Base-by-base conservation (phyloP, 2,888 invertebrate species). In the Silvanus unidentatus region DNA sequence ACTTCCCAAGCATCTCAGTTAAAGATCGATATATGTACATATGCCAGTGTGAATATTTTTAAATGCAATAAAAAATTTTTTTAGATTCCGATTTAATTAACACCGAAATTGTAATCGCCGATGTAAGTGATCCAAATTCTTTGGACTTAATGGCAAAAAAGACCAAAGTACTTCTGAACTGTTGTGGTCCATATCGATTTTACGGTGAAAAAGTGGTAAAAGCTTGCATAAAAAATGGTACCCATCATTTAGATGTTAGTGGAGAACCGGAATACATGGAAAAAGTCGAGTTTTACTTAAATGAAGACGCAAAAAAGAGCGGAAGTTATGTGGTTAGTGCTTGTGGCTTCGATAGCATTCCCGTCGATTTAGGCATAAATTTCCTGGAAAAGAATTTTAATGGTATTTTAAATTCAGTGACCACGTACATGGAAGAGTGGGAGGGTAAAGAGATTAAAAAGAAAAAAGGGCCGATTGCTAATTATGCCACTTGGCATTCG, bases 281-380 rank as follows among this genome's bases (percentile, higher is more conserved):
- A 49, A 51, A 42, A 12, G 60, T 69, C 43, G 90, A 92, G 64
- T 69, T 93, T 44, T 77, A 86, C 55, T 94, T 96, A 70, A 75
- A 86, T 55, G 76, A 81, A 45, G 66, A 70, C 34, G 93, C 93
- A 0, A 74, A 82, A 58, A 82, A 88, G 56, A 85, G 86, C 6
- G 65, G 86, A n/a, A 79, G 92, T 2, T 95, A 87, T 69, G 75
- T 97, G 6, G 73, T 98, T 16, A 92, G 90, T 54, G 87, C 95
- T 1, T 96, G 95, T 72, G 97, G 97, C 22, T 88, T 91, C 68
- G 97, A 97, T 71, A 88, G 90, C 62, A 85, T 97, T 53, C 95
- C 96, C 11, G 78, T 82, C 38, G 97, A 98, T 65, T 72, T 95
- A 72, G 96, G 97, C 1, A 73, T 88, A 0, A 70, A 86, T n/a